Conservation (phyloP, 2,888 invertebrate genomes). For the Aphidoletes aphidimyza region DNA sequence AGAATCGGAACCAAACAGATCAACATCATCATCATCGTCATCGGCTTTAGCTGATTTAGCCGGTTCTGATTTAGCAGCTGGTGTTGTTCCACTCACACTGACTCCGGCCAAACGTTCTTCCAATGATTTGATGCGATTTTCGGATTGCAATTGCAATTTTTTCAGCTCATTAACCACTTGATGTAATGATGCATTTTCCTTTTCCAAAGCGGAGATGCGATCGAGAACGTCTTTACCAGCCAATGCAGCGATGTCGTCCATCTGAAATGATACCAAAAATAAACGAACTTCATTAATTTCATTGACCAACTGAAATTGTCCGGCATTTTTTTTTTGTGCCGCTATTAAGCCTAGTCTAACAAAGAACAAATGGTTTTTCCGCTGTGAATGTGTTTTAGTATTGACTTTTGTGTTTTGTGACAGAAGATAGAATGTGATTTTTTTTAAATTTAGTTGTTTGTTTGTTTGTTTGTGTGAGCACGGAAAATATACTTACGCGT, state of each 20-base stretch:
- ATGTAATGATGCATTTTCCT: slow-evolving; percentile 69
- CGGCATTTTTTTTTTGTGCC: neutral
- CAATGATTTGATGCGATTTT: slow-evolving; percentile 63
- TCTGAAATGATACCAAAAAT: slow-evolving; percentile 65
- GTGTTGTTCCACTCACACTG: slow-evolving; percentile 59
- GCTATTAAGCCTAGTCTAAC: neutral
- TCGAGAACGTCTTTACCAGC: slow-evolving; percentile 70
- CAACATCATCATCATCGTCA: slow-evolving; percentile 80
- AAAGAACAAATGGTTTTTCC: neutral
- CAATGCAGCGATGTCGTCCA: slow-evolving; percentile 73
- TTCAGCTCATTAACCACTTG: slow-evolving; percentile 63
- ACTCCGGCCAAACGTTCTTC: slow-evolving; percentile 60
- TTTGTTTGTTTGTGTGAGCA: neutral
- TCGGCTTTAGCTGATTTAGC: slow-evolving; percentile 63
- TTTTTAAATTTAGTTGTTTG: neutral
- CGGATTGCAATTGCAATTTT: slow-evolving; percentile 62
- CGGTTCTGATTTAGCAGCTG: slow-evolving; percentile 60
- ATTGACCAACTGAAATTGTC: slow-evolving; percentile 60
- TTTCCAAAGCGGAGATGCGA: slow-evolving; percentile 70
- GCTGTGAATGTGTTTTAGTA: neutral
- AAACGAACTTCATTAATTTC: neutral
- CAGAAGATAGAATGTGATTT: neutral
- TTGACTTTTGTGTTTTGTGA: neutral
- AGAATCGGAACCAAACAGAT: slow-evolving; percentile 84
- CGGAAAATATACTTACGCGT: slow-evolving; percentile 71